Evolutionary conservation across 2,113 vertebrate genomes (phyloP), one percentile per base, ranked within the genome.

Genomic region (Platysternon megacephalum): DNA sequence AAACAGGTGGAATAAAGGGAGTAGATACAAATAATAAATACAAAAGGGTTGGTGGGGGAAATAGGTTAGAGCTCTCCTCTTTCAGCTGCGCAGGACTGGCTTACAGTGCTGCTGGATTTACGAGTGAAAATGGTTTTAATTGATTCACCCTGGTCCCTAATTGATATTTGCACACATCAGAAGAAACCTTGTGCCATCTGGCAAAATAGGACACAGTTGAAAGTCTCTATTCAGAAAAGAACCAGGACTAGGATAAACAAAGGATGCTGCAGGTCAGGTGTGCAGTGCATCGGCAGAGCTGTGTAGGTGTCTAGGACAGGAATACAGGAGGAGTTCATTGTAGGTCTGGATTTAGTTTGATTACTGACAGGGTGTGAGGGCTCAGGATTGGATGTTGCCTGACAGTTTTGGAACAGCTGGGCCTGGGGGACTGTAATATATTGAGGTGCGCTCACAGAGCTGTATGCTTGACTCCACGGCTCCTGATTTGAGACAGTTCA

Each of bases 361-460:
- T 3, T 79, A 26, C 1, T 0, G 1, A 29, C n/a, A 16, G 28
- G 35, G 56, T 4, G 26, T 0, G 8, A 82, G 42, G 61, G 28
- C n/a, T 44, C 51, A 3, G 79, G 39, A 11, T 0, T 4, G 39
- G 5, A 39, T 2, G 4, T 1, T 35, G 5, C 24, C 0, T 2
- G 24, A 0, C 35, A 1, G 87, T 58, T 11, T 5, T 0, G 1
- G 44, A 72, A 72, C 17, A n/a, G n/a, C 8, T 39, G 35, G 87
- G 76, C 44, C 68, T 42, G 48, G 42, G 21, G 49, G 86, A 83
- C 65, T 44, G 48, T 85, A 6, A 3, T 49, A 52, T 29, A 3
- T 3, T 49, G 22, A 65, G 78, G 0, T 81, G 65, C 48, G 53
- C 46, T 79, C 49, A 82, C 51, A 44, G 2, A 48, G 26, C 19